Evolutionary conservation across 2,888 invertebrate genomes (phyloP), one percentile per base, ranked within the genome.

Genomic region (Ferdinandea cuprea): DNA sequence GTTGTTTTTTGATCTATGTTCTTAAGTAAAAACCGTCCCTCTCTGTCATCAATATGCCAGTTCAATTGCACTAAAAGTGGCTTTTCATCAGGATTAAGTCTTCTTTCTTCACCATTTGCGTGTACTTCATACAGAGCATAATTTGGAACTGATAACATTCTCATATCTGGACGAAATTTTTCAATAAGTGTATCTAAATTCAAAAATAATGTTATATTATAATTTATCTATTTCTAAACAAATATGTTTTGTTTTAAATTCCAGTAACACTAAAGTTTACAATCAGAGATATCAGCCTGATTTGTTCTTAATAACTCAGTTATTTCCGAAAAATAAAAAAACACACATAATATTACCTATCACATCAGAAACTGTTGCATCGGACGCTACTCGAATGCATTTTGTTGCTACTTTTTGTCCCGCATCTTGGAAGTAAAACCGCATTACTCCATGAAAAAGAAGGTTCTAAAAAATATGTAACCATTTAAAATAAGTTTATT

Each of bases 401-500:
- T 99, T 99, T 52, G 99, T 99, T 68, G 99, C 98, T 79, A 99
- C 98, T 92, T 99, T 99, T 92, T 98, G 98, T 58, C 98, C 98
- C 66, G 97, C 96, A 92, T 99, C 99, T 96, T 99, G 99, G 91
- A 98, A 99, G 92, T 99, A 99, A 92, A 99, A 99, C 87, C 99
- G 95, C 98, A 99, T 99, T 79, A 99, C 99, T 54, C 99, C 99
- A 92, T 99, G 98, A 92, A 99, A 99, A 91, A 99, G 98, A 92
- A 98, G 93, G 88, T 98, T 96, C 98, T 99, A 93, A 35, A 93
- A n/a, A 93, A 88, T 25, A 69, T 58, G 65, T 44, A 85, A 54
- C 5, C 44, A 44, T 19, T 65, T n/a, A 30, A 25, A 3, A 2
- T 25, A 3, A 25, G 13, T 13, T 3, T 21, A 32, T 30, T 50